Percentiles rank a stretch among this genome's conserved stretches.
These are phyloP conservation scores for Tympanuchus pallidicinctus DNA, from an alignment of 2,113 vertebrate genomes.

Conservation along the genomic window DNA sequence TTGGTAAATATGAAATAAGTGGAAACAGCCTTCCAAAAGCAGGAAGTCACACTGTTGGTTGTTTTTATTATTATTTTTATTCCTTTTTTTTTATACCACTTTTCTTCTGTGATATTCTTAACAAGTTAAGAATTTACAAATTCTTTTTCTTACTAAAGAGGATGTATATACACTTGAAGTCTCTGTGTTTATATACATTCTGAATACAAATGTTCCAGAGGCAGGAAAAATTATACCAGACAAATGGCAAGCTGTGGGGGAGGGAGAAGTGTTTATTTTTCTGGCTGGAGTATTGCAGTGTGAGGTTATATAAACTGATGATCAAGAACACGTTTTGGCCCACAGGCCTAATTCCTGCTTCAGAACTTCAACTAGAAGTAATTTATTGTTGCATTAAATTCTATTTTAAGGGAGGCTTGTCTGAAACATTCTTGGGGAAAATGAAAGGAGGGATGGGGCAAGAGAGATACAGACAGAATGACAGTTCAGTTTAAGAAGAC, in stretches of 20 bases:
- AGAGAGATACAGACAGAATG: background rate
- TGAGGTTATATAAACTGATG: slow-evolving; percentile 43
- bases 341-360: background rate
- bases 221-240: background rate
- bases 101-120: background rate
- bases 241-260: background rate
- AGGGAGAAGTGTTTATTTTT: slow-evolving; percentile 43
- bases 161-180: background rate
- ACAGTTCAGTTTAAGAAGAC: background rate
- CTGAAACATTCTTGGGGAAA: background rate
- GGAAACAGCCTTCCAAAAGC: background rate
- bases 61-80: background rate
- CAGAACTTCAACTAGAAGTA: background rate
- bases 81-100: background rate
- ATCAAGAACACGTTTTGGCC: slow-evolving; percentile 2
- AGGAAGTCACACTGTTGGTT: background rate
- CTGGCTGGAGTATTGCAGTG: background rate
- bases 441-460: background rate
- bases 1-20: background rate
- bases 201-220: background rate
- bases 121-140: background rate
- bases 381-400: background rate
- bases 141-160: background rate
- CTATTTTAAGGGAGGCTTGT: background rate
- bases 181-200: background rate